Evolutionary conservation across 2,888 invertebrate species (phyloP).

Genomic region (Athrips mouffetella): DNA sequence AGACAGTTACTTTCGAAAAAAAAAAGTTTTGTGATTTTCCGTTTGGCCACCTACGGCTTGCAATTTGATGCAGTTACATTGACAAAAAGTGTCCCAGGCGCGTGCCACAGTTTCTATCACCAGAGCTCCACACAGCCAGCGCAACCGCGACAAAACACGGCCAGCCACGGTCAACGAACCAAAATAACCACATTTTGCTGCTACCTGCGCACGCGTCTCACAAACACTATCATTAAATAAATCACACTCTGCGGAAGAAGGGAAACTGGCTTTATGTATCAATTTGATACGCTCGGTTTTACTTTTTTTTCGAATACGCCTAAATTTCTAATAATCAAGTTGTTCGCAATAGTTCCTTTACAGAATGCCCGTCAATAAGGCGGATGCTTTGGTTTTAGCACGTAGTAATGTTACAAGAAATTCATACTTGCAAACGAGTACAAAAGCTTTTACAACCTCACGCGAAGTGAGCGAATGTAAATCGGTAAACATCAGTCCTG

Average conservation of each 20-base stretch:
- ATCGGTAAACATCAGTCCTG: slow-evolving; percentile 13
- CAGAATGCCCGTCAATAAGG: too few relatives aligned
- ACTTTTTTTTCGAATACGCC: background rate
- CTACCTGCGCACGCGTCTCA: slow-evolving; percentile 32
- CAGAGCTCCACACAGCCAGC: slow-evolving; percentile 25
- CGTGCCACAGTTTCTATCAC: slow-evolving; percentile 37
- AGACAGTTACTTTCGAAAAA: background rate
- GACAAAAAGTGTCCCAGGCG: slow-evolving; percentile 26
- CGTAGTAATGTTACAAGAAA: background rate
- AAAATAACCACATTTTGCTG: slow-evolving; percentile 46
- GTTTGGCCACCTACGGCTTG: slow-evolving; percentile 2
- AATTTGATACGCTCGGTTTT: slow-evolving; percentile 15
- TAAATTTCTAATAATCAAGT: background rate
- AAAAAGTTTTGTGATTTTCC: slow-evolving; percentile 2
- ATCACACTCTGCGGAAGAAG: slow-evolving; percentile 30
- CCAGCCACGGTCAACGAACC: slow-evolving; percentile 58
- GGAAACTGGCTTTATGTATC: slow-evolving; percentile 15
- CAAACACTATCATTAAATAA: slow-evolving; percentile 37
- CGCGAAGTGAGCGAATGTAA: background rate
- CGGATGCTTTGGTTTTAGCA: background rate
- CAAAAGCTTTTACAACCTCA: slow-evolving; percentile 10
- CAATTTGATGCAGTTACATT: slow-evolving; percentile 3
- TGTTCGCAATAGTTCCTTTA: background rate
- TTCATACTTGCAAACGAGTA: background rate
- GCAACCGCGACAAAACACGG: slow-evolving; percentile 51